phyloP scores from a whole-genome alignment of 1,140 invertebrate species.

The Aplysia californica region DNA sequence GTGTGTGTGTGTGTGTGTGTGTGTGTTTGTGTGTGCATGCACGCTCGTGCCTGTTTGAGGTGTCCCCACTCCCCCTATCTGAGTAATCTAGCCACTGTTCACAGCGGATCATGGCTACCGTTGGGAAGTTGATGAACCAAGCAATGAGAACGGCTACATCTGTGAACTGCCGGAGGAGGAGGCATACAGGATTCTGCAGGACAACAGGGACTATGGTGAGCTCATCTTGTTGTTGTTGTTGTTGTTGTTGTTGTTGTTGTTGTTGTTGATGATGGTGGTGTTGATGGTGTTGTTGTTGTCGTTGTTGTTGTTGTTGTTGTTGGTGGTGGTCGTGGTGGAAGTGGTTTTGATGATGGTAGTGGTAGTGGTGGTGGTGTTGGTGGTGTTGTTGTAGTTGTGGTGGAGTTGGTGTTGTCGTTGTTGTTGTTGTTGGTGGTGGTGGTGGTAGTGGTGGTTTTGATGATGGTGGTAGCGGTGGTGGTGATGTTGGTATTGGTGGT shows the following conservation, averaged over 20 bases:
- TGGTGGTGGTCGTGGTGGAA: no score
- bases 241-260: background rate
- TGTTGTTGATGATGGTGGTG: background rate
- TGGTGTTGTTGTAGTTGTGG: no score
- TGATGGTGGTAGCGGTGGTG: background rate
- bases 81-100: background rate
- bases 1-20: background rate
- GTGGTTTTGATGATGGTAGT: no score
- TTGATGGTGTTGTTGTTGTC: no score
- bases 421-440: no score
- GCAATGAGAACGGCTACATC: slow-evolving; percentile 28
- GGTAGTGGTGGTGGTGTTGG: no score
- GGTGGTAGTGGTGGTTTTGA: no score
- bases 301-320: no score
- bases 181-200: slow-evolving; percentile 38
- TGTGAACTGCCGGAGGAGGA: slow-evolving; percentile 43
- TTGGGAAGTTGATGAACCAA: slow-evolving; percentile 25
- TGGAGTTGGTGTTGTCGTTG: no score
- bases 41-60: background rate
- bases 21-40: no score
- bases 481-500: background rate
- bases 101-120: slow-evolving; percentile 34
- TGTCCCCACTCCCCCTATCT: no score
- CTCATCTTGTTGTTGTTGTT: background rate
- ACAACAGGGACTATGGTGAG: slow-evolving; percentile 42